Evolutionary conservation across 2,113 vertebrate species (phyloP).

Genomic region (Brevimyrus niger): DNA sequence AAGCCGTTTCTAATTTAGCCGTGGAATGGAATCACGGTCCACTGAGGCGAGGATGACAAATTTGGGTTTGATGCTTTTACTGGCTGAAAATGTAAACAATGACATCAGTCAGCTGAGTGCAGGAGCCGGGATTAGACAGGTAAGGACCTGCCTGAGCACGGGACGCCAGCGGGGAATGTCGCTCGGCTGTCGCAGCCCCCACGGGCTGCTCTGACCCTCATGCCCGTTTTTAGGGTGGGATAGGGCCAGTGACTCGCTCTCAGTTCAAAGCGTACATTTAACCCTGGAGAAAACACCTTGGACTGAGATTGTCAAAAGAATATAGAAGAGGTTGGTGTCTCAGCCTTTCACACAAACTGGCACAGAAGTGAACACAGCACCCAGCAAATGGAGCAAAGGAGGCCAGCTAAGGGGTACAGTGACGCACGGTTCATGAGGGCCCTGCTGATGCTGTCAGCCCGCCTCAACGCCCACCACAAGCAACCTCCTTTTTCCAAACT

Average conservation of each 20-base stretch:
- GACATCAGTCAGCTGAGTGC: not conserved
- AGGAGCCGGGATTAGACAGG: not conserved
- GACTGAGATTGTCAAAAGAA: not conserved
- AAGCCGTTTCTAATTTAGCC: not conserved
- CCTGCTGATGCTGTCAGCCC: not conserved
- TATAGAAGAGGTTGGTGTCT: not conserved
- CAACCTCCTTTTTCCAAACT: not conserved
- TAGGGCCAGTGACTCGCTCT: not conserved
- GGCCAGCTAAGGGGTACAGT: not conserved
- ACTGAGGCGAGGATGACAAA: not conserved
- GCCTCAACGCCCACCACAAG: not conserved
- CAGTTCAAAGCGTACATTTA: not conserved
- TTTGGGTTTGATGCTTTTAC: not conserved
- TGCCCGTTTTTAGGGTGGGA: not conserved
- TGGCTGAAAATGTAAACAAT: constrained; percentile 4
- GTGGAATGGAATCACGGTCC: not conserved
- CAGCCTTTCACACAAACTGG: not conserved
- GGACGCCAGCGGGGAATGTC: not conserved
- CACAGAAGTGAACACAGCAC: not conserved
- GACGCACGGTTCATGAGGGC: not conserved
- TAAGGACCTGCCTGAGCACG: not conserved
- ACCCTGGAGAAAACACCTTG: not conserved
- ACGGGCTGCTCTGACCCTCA: not conserved
- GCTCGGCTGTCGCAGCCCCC: not conserved
- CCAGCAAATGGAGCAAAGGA: not conserved